Evolutionary conservation across 2,888 invertebrate species (phyloP).

Genomic region (Xanthia togata): DNA sequence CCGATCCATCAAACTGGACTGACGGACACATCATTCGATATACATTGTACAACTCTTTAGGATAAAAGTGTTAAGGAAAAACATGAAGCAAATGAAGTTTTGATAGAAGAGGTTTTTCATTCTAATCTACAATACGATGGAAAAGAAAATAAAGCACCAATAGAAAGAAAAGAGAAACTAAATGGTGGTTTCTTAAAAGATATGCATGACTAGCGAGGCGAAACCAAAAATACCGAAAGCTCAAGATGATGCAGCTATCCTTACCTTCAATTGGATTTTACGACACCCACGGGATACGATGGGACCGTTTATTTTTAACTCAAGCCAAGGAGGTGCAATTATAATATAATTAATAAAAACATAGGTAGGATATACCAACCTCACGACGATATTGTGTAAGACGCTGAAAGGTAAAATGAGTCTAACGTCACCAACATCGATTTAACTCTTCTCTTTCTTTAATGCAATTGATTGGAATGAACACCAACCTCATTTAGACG

Average conservation of each 20-base stretch:
- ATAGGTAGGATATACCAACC: not conserved
- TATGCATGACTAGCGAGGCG: not conserved
- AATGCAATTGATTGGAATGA: conserved; percentile 26
- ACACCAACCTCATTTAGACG: conserved; percentile 17
- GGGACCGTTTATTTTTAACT: conserved; percentile 23
- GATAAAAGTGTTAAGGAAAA: conserved; percentile 16
- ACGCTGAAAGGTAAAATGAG: not conserved
- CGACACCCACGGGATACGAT: conserved; percentile 10
- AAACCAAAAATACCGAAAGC: conserved; percentile 12
- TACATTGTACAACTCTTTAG: conserved; percentile 36
- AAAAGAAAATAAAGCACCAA: not conserved
- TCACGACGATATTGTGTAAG: not conserved
- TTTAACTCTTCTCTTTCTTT: not conserved
- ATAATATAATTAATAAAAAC: conserved; percentile 17
- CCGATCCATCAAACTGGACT: conserved; percentile 61
- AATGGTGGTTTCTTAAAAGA: not conserved
- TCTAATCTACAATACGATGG: not conserved
- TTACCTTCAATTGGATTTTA: conserved; percentile 15
- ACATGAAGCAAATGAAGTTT: not conserved
- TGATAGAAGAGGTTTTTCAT: not conserved
- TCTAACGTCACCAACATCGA: not conserved
- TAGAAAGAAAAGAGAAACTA: not conserved
- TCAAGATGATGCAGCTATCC: conserved; percentile 2
- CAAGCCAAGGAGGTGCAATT: not conserved
- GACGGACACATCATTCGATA: conserved; percentile 49